Conservation (phyloP, 2,113 vertebrate species). For the Rhagologus leucostigma region DNA sequence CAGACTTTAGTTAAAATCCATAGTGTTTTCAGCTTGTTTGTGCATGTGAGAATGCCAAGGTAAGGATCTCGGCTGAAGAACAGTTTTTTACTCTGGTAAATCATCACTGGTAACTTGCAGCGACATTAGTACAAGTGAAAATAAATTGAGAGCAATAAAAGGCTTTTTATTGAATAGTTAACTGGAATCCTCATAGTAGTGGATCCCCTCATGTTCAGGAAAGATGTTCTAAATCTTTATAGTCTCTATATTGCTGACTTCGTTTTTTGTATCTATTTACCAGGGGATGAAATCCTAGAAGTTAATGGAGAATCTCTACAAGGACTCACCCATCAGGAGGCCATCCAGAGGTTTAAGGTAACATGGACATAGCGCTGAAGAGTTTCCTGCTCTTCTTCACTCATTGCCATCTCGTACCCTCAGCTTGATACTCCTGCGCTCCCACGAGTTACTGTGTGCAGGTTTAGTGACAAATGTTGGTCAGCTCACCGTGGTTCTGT, state of each 20-base stretch:
- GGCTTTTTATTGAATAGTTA: not conserved
- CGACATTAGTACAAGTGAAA: not conserved
- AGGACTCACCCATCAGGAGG: conserved; percentile 92
- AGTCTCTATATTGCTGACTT: not conserved
- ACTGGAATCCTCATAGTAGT: not conserved
- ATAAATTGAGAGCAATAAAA: not conserved
- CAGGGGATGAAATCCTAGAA: conserved; percentile 94
- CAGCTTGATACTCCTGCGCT: not conserved
- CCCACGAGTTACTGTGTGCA: not conserved
- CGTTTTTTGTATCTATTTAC: conserved; percentile 37
- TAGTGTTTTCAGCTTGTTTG: not conserved
- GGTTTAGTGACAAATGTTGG: not conserved
- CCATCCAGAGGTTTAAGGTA: conserved; percentile 98
- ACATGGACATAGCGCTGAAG: not conserved
- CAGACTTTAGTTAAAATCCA: not conserved
- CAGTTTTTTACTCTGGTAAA: not conserved
- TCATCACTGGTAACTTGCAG: not conserved
- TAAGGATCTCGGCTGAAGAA: not conserved
- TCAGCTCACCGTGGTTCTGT: not conserved
- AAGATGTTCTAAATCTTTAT: not conserved
- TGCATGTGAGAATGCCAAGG: not conserved
- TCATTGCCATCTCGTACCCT: not conserved
- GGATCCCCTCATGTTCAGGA: not conserved
- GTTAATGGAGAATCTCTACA: conserved; percentile 95
- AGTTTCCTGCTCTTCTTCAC: not conserved